A percentile compares a stretch with the other conserved stretches of the same genome.
Conservation (phyloP, 2,797 vertebrate species). For the Sphenopsis melanotis region DNA sequence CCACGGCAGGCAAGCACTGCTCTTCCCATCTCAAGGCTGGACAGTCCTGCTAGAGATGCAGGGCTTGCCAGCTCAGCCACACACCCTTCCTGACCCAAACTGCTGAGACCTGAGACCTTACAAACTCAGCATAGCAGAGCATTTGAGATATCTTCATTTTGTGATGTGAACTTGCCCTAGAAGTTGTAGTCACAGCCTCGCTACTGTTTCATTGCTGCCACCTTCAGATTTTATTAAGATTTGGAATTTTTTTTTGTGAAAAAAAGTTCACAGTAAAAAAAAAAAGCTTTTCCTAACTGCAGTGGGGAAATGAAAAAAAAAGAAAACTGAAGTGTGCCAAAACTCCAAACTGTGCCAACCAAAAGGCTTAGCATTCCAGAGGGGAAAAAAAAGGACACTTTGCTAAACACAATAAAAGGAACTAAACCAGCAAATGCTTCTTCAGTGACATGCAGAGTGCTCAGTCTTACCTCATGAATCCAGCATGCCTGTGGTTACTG, state of each 20-base stretch:
- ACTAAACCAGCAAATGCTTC: background rate
- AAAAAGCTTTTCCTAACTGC: background rate
- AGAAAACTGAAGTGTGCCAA: background rate
- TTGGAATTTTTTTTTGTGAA: background rate
- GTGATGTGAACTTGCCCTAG: background rate
- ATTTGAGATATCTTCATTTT: background rate
- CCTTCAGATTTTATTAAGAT: constrained; percentile 53
- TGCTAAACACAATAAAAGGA: constrained; percentile 5
- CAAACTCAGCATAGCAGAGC: background rate
- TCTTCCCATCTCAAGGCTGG: background rate
- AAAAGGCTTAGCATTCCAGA: constrained; percentile 17
- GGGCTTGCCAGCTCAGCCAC: background rate
- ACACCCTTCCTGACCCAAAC: background rate
- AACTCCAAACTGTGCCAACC: background rate
- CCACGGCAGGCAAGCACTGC: rapidly evolving
- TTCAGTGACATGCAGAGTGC: background rate
- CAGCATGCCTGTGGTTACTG: background rate
- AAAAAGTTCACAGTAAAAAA: background rate
- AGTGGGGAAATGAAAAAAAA: background rate
- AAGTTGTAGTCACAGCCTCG: background rate
- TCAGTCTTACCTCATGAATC: background rate
- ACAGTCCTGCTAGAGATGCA: background rate
- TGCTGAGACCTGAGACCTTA: rapidly evolving
- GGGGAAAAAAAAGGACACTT: background rate
- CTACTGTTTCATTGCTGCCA: constrained; percentile 23